Base-by-base conservation (phyloP, 1,140 invertebrate species). In the Centruroides vittatus region DNA sequence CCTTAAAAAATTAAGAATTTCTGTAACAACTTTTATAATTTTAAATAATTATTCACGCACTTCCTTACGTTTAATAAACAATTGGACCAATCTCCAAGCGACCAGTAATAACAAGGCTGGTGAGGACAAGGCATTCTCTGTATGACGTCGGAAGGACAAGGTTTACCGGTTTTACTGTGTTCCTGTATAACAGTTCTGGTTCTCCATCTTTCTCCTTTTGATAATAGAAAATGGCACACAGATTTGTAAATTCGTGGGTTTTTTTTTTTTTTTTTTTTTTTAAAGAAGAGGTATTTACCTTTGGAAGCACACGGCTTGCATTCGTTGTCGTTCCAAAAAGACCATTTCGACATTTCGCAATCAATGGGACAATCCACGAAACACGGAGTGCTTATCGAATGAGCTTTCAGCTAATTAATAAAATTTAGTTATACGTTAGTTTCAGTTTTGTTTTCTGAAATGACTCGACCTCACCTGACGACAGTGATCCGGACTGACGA, bases 291-390 rank as follows among this genome's bases (percentile, higher is more conserved):
- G 7, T 41, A 58, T 60, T 64, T 55, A 69, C 67, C 62, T 47
- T 58, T 61, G 48, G 54, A 47, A 8, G 66, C 69, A 53, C 80
- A 82, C 5, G 74, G 70, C 3, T 13, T 46, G 66, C 81, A 83
- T 55, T 78, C 75, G 9, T 73, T 73, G 3, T 73, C 65, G 64
- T 81, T 79, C 81, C 81, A 83, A 0, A 75, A 61, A 23, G 75
- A 75, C 83, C 83, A 81, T 69, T 75, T 70, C 0, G 78, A 76
- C 50, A 83, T 73, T 66, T 79, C 77, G 69, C 83, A 85, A 71
- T 86, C 82, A 50, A 82, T 78, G 4, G 83, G 82, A 69, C 84
- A 86, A 57, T 82, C 81, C 47, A 84, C 78, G 66, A 79, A 80
- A 70, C 84, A 86, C 12, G 59, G 61, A 41, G 8, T 41, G 41